Base-by-base conservation (phyloP, 2,113 vertebrate genomes). In the Hyaena hyaena region DNA sequence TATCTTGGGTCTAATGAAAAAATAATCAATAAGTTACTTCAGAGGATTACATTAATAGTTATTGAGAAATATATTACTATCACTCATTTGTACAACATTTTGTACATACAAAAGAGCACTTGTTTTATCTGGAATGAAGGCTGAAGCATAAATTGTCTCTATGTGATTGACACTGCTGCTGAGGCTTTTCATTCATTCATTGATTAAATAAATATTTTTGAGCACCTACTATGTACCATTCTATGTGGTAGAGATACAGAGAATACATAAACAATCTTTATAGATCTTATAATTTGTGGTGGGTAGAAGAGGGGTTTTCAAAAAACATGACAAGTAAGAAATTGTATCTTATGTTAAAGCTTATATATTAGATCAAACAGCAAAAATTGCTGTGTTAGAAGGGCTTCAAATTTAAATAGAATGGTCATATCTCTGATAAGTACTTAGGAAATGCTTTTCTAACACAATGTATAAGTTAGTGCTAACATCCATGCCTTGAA, bases 81-180 rank as follows among this genome's bases (percentile, higher is more conserved):
- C 7, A 55, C 33, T 94, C 10, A 65, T 61, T 66, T 77, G 55
- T 24, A 74, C 3, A 61, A 61, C 0, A 65, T 33, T 43, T 43
- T 65, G 19, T 66, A 69, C 8, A 21, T 73, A 73, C n/a, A 73
- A 86, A 79, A 93, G 7, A 19, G 7, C 7, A 55, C 33, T 81
- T 94, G 76, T 45, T 95, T 93, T 79, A 61, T 58, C 21, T 83
- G 10, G 33, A 55, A 83, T 84, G 61, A 84, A 93, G 90, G 31
- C 16, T 45, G 23, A 92, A 31, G 4, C 2, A 85, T 45, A 82
- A 96, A 26, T 86, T 23, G 6, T 94, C 19, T 65, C 43, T 83
- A 45, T n/a, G 39, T 53, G 50, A 83, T 1, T 45, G 33, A 48
- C 45, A 9, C 45, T 63, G 14, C 58, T 74, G 28, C 43, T 80